Conservation (phyloP, 1,140 invertebrate genomes). For the Parapsyche elsis region DNA sequence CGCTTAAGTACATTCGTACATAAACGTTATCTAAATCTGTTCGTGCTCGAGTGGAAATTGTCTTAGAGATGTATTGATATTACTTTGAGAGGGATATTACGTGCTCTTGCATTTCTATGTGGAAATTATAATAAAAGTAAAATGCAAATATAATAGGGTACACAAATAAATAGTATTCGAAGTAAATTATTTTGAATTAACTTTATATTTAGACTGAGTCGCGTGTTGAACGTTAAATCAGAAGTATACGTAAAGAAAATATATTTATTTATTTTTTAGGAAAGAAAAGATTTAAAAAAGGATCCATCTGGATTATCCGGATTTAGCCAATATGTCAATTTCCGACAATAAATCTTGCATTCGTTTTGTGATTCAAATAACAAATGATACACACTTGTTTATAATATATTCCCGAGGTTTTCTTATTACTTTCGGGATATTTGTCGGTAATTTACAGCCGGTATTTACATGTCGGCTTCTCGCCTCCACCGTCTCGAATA, state of each 20-base stretch:
- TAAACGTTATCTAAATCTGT: slow-evolving; percentile 4
- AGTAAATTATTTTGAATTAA: neutral
- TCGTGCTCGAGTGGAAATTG: slow-evolving; percentile 1
- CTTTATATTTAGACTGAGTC: no score
- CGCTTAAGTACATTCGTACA: neutral
- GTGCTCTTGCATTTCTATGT: neutral
- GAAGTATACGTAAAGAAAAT: neutral
- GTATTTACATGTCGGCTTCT: no score
- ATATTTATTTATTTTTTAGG: neutral
- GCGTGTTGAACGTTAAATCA: neutral
- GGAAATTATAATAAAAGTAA: neutral
- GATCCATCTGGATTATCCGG: no score
- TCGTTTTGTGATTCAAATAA: no score
- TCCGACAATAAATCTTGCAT: no score
- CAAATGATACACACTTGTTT: no score
- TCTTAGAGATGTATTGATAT: slow-evolving; percentile 1
- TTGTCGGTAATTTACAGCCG: no score
- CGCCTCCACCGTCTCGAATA: neutral
- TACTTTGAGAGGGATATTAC: neutral
- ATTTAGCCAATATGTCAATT: no score
- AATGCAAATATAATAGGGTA: neutral
- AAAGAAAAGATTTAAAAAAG: no score
- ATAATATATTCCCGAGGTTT: no score
- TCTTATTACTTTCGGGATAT: no score
- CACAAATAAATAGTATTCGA: neutral